These are phyloP conservation scores for Meleagris gallopavo DNA, from an alignment of 2,113 vertebrate species.

Conservation along the genomic window DNA sequence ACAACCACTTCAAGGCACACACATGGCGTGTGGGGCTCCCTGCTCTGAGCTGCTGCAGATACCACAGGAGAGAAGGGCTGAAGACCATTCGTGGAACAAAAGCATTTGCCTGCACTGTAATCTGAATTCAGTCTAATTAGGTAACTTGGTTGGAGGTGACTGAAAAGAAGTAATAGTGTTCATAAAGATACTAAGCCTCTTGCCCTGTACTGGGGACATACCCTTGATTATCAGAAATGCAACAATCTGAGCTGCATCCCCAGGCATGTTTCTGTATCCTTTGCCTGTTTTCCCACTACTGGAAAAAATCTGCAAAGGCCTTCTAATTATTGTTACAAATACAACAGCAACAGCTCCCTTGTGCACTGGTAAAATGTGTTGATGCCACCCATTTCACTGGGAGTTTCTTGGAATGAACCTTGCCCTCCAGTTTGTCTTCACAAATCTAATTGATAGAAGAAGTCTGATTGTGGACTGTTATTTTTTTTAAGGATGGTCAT, in stretches of 20 bases:
- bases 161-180: not conserved
- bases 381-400: not conserved
- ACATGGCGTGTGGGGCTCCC: fast-evolving
- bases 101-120: fast-evolving
- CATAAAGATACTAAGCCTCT: not conserved
- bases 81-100: not conserved
- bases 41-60: not conserved
- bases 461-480: not conserved
- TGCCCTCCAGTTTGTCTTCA: not conserved
- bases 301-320: not conserved
- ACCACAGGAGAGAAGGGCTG: not conserved
- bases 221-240: not conserved
- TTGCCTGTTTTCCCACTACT: not conserved
- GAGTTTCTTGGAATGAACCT: not conserved
- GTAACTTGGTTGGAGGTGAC: not conserved
- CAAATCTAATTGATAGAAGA: not conserved
- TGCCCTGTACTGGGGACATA: not conserved
- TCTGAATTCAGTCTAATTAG: not conserved
- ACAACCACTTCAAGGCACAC: not conserved
- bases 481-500: not conserved
- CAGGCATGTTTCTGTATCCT: not conserved
- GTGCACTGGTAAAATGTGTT: not conserved
- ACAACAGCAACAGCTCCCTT: not conserved
- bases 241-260: not conserved
- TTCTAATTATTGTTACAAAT: not conserved